phyloP scores from a whole-genome alignment of 1,140 invertebrate species.

The Zaprionus vittiger region DNA sequence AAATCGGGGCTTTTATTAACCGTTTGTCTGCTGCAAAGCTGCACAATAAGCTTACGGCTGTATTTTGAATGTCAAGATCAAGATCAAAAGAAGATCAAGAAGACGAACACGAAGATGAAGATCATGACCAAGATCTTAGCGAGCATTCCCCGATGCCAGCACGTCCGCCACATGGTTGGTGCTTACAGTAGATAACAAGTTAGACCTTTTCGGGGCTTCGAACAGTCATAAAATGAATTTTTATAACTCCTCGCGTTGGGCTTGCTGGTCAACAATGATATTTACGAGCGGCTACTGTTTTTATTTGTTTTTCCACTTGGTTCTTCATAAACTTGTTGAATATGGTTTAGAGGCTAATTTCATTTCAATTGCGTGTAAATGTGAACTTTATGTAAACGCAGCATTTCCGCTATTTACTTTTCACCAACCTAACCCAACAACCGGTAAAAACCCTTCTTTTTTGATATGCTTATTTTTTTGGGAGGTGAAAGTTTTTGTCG shows the following conservation, averaged over 20 bases:
- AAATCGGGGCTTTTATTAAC: slow-evolving; percentile 22
- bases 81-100: slow-evolving; percentile 56
- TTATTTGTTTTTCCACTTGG: slow-evolving; percentile 15
- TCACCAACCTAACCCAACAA: background rate
- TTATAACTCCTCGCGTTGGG: slow-evolving; percentile 52
- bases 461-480: slow-evolving; percentile 14
- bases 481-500: slow-evolving; percentile 51
- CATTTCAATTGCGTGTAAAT: slow-evolving; percentile 38
- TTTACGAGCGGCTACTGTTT: slow-evolving; percentile 60
- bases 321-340: slow-evolving; percentile 36
- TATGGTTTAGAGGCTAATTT: slow-evolving; percentile 40
- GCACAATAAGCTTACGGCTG: slow-evolving; percentile 11
- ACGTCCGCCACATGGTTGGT: slow-evolving; percentile 33
- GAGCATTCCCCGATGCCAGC: slow-evolving; percentile 15
- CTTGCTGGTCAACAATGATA: slow-evolving; percentile 51
- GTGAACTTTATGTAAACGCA: slow-evolving; percentile 15
- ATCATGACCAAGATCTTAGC: slow-evolving; percentile 55
- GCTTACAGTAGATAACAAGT: slow-evolving; percentile 13
- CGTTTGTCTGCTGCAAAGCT: slow-evolving; percentile 27
- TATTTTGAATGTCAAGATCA: slow-evolving; percentile 65
- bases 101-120: slow-evolving; percentile 65
- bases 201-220: slow-evolving; percentile 39
- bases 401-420: slow-evolving; percentile 27
- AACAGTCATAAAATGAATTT: slow-evolving; percentile 56
- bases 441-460: background rate